These are phyloP conservation scores for Dendronephthya gigantea DNA, from an alignment of 64 coral and sea anemone genomes.

Conservation along the genomic window DNA sequence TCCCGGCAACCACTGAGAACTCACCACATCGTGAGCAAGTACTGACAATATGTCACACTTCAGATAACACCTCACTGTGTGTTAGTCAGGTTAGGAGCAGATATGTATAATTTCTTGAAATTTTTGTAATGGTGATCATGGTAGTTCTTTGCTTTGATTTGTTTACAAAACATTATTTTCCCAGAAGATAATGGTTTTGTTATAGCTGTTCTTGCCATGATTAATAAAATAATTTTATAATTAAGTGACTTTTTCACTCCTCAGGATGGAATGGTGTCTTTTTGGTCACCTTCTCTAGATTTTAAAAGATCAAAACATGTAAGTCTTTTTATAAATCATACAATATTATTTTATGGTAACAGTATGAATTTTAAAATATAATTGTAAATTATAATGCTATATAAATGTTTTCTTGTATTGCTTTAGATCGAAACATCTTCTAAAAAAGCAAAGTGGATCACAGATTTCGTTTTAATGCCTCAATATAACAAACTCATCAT, in stretches of 20 bases:
- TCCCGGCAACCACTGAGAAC: slow-evolving; percentile 74
- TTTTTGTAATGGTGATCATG: too few species aligned
- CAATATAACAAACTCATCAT: slow-evolving; percentile 99
- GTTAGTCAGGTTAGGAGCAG: slow-evolving; percentile 68
- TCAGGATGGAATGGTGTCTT: slow-evolving; percentile 94
- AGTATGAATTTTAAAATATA: neutral
- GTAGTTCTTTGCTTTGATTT: too few species aligned
- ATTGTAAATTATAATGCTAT: neutral
- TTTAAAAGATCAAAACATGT: slow-evolving; percentile 98
- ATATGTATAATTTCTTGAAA: too few species aligned
- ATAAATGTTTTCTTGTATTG: neutral
- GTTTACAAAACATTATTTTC: too few species aligned
- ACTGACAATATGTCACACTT: slow-evolving; percentile 63
- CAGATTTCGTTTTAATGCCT: slow-evolving; percentile 91
- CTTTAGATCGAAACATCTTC: slow-evolving; percentile 74
- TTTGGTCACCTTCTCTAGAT: slow-evolving; percentile 94
- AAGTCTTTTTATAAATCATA: too few species aligned
- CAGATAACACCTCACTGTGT: slow-evolving; percentile 79
- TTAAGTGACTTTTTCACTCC: neutral
- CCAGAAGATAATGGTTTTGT: too few species aligned
- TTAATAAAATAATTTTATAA: neutral
- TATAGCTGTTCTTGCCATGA: neutral
- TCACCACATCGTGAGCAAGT: slow-evolving; percentile 93
- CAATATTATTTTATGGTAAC: neutral
- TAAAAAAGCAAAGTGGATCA: slow-evolving; percentile 98